These are phyloP conservation scores for Eclectus roratus DNA, from an alignment of 2,113 vertebrate species.

Conservation along the genomic window DNA sequence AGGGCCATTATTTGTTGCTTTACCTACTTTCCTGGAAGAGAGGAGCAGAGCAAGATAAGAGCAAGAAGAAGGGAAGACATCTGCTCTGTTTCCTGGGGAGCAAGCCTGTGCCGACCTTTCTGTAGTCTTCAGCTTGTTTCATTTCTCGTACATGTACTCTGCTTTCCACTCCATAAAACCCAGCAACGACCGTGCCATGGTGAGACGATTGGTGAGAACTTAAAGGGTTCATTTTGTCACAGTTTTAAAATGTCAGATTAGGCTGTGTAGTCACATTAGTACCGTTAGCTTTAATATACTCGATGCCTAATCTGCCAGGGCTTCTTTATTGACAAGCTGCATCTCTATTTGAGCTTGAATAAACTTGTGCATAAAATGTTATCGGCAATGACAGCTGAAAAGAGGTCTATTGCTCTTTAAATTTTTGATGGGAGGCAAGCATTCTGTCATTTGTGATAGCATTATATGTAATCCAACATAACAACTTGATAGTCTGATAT, in stretches of 20 bases:
- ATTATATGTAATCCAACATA: conserved; percentile 59
- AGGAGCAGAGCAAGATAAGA: not conserved
- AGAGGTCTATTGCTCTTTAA: conserved; percentile 61
- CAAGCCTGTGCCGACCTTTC: not conserved
- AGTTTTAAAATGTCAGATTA: conserved; percentile 51
- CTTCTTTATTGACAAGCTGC: conserved; percentile 55
- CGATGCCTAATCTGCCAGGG: conserved; percentile 24
- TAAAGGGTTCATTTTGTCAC: conserved; percentile 21
- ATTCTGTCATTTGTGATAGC: conserved; percentile 50
- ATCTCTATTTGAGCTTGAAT: conserved; percentile 49
- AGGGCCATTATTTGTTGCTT: conserved; percentile 31
- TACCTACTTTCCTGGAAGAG: conserved; percentile 10
- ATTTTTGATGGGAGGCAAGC: conserved; percentile 63
- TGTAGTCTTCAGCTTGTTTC: not conserved
- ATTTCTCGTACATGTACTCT: not conserved
- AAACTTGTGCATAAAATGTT: conserved; percentile 59
- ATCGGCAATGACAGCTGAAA: conserved; percentile 54
- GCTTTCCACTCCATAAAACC: conserved; percentile 51
- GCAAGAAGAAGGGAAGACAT: not conserved
- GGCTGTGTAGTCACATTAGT: conserved; percentile 22
- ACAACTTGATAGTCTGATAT: conserved; percentile 65
- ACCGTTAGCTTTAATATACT: conserved; percentile 48
- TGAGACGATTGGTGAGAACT: not conserved
- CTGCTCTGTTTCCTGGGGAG: not conserved
- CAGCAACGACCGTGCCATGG: not conserved